Base-by-base conservation (phyloP, 2,797 vertebrate genomes). In the Bradypodion pumilum region DNA sequence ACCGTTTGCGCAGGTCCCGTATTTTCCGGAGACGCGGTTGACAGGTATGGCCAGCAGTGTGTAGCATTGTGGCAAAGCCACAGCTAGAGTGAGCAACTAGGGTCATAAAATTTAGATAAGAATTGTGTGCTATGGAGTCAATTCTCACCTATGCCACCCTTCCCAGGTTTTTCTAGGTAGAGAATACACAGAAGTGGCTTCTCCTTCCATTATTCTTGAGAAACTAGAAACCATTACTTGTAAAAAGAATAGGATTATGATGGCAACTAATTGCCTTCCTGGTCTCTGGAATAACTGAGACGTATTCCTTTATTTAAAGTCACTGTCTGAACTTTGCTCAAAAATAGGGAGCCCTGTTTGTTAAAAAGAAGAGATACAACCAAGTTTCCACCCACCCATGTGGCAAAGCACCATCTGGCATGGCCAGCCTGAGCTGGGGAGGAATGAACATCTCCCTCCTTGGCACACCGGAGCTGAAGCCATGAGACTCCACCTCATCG, bases 401-500 rank as follows among this genome's bases (percentile, higher is more conserved):
- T 84, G 79, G 65, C 89, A 78, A 81, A 52, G 88, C 87, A 74
- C 74, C 60, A 87, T 90, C 87, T 82, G 73, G 84, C 78, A 82
- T 81, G 3, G 91, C 91, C 91, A 88, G 82, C 87, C 89, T 89
- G 89, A 89, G 89, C 84, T 89, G 90, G 88, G 88, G 90, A 87
- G 90, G 87, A 86, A 86, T 83, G 87, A 89, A 82, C 82, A 3
- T 23, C 91, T 10, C 90, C 89, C 86, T 91, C 4, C 0, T 90
- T 70, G 91, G 46, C 88, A 42, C 87, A 89, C 91, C 21, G 12
- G 94, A 91, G 88, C 78, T 85, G 40, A 88, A 90, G 89, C 83
- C 80, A 85, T 87, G 8, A 9, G 88, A 90, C 92, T 94, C 93
- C 73, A 70, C 93, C 94, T 94, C 92, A 81, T 86, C 29, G n/a